Evolutionary conservation across 35 echinoderm and acorn worm genomes (phyloP), one percentile per base, ranked within the genome.

Genomic region (Nesometra sesokonis): DNA sequence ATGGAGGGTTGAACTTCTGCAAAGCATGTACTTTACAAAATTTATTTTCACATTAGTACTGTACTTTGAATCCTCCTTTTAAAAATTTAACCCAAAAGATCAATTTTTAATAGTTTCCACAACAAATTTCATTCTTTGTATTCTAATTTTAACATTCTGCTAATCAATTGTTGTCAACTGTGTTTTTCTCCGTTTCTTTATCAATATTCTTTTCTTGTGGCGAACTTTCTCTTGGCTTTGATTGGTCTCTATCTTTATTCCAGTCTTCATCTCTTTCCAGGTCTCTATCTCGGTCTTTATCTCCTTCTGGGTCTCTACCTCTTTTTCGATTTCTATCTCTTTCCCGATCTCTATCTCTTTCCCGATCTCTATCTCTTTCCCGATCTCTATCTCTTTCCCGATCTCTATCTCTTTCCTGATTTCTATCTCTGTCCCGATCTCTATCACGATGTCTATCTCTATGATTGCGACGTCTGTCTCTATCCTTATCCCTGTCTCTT

Each of bases 341-440:
- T 19, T 86, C 27, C 38, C 67, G 77, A 47, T 91, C 82, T 46
- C 79, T 90, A 17, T 82, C 29, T 32, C 23, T 83, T 35, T 91
- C 82, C 32, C 79, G 87, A 17, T 82, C 29, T 32, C 23, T 83
- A 11, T 57, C 88, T 19, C 88, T 83, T 35, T 91, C 82, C 32
- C 79, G 87, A 17, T 43, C 19, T 35, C 79, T 88, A 21, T 38
- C 34, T 8, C 3, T 29, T 5, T 83, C 17, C 3, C 79, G 8
- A 36, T 87, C 85, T 35, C 46, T 82, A 27, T 87, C 37, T 33
- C 67, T 46, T 32, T 67, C 78, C 8, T 79, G 13, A 0, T 81
- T 4, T n/a, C 40, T 80, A 32, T 35, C 86, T 32, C 35, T 78
- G 21, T 85, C 86, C 35, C 57, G 5, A 0, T 67, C 57, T 32